A percentile compares a stretch with the other conserved stretches of the same genome.
These are phyloP conservation scores for Vireo griseus DNA, from an alignment of 2,797 vertebrate species.

Conservation along the genomic window DNA sequence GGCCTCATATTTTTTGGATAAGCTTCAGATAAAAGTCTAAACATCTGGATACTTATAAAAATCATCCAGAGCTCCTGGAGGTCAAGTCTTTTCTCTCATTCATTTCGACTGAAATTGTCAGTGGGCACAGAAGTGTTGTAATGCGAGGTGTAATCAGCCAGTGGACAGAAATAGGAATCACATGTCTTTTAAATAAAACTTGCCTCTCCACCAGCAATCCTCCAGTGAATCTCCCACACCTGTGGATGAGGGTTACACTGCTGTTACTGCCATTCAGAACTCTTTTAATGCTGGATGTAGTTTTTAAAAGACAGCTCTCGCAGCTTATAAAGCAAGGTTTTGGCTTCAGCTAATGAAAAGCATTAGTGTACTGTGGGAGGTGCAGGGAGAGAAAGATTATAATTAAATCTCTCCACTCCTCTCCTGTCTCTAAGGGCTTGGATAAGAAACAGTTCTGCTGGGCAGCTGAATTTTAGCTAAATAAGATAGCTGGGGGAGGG, in stretches of 20 bases:
- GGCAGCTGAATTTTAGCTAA: slow-evolving; percentile 58
- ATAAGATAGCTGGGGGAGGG: slow-evolving; percentile 58
- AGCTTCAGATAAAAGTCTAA: slow-evolving; percentile 29
- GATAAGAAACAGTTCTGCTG: slow-evolving; percentile 60
- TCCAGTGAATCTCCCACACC: slow-evolving; percentile 47
- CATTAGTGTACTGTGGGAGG: slow-evolving; percentile 61
- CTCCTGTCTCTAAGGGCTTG: slow-evolving; percentile 46
- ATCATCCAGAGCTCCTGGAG: slow-evolving; percentile 43
- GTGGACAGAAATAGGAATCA: slow-evolving; percentile 53
- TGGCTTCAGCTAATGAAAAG: slow-evolving; percentile 55
- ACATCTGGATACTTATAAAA: slow-evolving; percentile 42
- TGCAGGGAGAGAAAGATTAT: slow-evolving; percentile 60
- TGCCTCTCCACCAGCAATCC: neutral
- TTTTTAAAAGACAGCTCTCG: slow-evolving; percentile 45
- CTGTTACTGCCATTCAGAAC: slow-evolving; percentile 46
- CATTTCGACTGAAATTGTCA: slow-evolving; percentile 33
- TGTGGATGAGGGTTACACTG: neutral
- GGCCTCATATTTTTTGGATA: slow-evolving; percentile 17
- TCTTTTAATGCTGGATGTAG: slow-evolving; percentile 20
- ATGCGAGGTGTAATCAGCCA: neutral
- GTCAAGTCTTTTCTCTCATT: neutral
- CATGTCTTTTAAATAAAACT: slow-evolving; percentile 49
- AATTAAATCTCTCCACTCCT: slow-evolving; percentile 66
- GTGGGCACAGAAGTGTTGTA: slow-evolving; percentile 40
- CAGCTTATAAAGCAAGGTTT: slow-evolving; percentile 62